Evolutionary conservation across 2,797 vertebrate species (phyloP), one percentile per base, ranked within the genome.

Genomic region (Ispidina lecontei): DNA sequence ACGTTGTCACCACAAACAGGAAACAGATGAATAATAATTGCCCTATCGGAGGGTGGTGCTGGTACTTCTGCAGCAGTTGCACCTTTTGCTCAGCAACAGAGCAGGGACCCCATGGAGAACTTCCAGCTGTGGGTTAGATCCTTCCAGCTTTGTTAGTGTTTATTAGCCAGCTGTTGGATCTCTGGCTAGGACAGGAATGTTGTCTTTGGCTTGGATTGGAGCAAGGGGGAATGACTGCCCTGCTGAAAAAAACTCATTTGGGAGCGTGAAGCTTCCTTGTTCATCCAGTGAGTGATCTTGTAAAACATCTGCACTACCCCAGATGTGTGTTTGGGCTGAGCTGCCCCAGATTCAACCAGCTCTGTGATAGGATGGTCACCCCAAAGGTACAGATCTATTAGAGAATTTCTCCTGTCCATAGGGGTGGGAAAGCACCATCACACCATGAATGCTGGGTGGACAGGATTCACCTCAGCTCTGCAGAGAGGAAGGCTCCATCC

Each of bases 21-120:
- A 95, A 95, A 87, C 64, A 91, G 96, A 93, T 96, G 97, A 96
- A 87, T 94, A 96, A 96, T 83, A 88, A 87, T 62, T 74, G 96
- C 93, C 95, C 96, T 86, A 39, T 49, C 69, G 96, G 95, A 94
- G 94, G 93, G 79, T 46, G 92, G 87, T 94, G 93, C 94, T 35
- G 52, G 94, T 9, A 90, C 96, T 96, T 92, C 96, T 46, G 39
- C 95, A 44, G 93, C 19, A 49, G 92, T 35, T 33, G 73, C 76
- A 80, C 95, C 94, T 96, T 79, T 85, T 52, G 91, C 94, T 77
- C 91, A 55, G 95, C 89, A 16, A 41, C 5, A 4, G 29, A 91
- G 87, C 52, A 10, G 84, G 79, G 77, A 44, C 58, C 91, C 89
- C 5, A 2, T 2, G 46, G 86, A 81, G 91, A 91, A 6, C 70